A percentile compares a stretch with the other conserved stretches of the same genome.
Evolutionary conservation across 2,888 invertebrate genomes (phyloP).

Genomic region (Apotomis capreana): DNA sequence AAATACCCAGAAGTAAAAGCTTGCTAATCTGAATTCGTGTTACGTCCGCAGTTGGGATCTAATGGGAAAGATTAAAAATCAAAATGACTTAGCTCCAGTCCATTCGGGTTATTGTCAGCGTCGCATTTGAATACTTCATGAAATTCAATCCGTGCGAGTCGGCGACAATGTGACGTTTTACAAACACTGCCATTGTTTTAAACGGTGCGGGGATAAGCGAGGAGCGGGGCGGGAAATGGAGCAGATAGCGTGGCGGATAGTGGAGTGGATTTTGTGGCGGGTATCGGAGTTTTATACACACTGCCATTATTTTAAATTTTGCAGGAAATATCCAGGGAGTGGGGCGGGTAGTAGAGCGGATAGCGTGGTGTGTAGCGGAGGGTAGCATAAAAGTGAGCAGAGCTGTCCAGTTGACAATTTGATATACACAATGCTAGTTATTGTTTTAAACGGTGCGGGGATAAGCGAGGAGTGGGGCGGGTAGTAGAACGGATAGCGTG

Average conservation of each 20-base stretch:
- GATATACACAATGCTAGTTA: too few relatives aligned
- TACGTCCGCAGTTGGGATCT: not conserved
- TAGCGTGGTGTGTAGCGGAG: too few relatives aligned
- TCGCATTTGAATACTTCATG: constrained; percentile 49
- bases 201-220: constrained; percentile 16
- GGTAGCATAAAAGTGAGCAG: too few relatives aligned
- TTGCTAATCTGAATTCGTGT: not conserved
- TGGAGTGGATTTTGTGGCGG: too few relatives aligned
- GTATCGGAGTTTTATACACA: constrained; percentile 44
- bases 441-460: too few relatives aligned
- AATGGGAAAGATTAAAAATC: constrained; percentile 19
- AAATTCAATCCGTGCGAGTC: constrained; percentile 48
- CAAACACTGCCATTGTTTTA: constrained; percentile 43
- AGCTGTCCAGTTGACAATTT: too few relatives aligned
- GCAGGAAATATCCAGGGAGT: too few relatives aligned
- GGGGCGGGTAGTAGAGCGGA: not conserved
- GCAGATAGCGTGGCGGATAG: too few relatives aligned
- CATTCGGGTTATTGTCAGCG: constrained; percentile 25
- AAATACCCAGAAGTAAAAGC: not conserved
- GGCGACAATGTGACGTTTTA: constrained; percentile 48
- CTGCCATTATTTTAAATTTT: constrained; percentile 9
- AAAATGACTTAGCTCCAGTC: constrained; percentile 23
- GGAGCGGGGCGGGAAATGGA: not conserved
- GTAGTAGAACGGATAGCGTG: too few relatives aligned
- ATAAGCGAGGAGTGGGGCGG: not conserved